phyloP scores from a whole-genome alignment of 1,140 invertebrate species.

The Drosophila kepulauana region DNA sequence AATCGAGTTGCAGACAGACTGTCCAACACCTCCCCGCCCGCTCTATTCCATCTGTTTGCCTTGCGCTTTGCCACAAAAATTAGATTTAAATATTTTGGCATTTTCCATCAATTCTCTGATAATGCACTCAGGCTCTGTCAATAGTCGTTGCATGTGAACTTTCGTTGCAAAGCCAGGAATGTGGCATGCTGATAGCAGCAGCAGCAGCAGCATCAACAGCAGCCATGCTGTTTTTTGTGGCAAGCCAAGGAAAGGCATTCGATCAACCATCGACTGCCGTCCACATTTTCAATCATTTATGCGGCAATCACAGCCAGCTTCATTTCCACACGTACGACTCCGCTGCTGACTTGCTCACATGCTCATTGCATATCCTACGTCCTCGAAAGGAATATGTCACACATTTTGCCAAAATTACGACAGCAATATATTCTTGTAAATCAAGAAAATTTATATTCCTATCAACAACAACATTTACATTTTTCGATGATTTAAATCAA shows the following conservation, averaged over 20 bases:
- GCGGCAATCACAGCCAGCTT: conserved; percentile 76
- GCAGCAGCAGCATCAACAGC: conserved; percentile 6
- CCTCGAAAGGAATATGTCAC: neutral
- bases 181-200: conserved; percentile 44
- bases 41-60: no score
- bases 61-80: conserved; percentile 48
- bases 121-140: conserved; percentile 46
- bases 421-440: neutral
- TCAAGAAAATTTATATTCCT: neutral
- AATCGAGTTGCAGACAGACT: conserved; percentile 39
- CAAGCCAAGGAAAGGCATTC: conserved; percentile 41
- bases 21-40: neutral
- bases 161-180: conserved; percentile 44
- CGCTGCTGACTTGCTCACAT: conserved; percentile 51
- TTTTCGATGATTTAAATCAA: no score
- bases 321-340: conserved; percentile 77
- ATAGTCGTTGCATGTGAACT: conserved; percentile 24
- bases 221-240: conserved; percentile 44
- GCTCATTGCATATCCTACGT: conserved; percentile 21
- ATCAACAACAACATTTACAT: no score
- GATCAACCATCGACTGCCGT: conserved; percentile 17
- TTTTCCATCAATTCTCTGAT: conserved; percentile 80
- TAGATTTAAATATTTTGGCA: conserved; percentile 82
- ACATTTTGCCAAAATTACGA: neutral
- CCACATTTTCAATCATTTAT: conserved; percentile 78